Evolutionary conservation across 2,888 invertebrate species (phyloP).

Genomic region (Aplocera efformata): DNA sequence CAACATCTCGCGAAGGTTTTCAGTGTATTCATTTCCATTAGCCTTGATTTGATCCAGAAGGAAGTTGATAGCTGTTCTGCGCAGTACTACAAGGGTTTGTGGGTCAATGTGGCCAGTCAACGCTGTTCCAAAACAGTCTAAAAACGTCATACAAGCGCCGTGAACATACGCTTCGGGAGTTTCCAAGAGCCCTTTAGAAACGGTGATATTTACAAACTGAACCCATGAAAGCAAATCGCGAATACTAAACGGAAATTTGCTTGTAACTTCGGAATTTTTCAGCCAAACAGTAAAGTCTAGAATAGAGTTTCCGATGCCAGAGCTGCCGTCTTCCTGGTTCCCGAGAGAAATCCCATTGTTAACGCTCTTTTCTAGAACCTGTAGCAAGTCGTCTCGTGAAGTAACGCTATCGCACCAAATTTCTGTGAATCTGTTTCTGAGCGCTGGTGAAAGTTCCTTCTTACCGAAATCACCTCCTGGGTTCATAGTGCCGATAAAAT

Average conservation of each 20-base stretch:
- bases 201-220: constrained; percentile 88
- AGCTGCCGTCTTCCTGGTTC: constrained; percentile 74
- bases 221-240: constrained; percentile 97
- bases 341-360: constrained; percentile 73
- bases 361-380: constrained; percentile 91
- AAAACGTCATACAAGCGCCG: constrained; percentile 93
- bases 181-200: constrained; percentile 60
- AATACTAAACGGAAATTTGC: constrained; percentile 91
- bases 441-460: constrained; percentile 98
- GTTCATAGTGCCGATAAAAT: constrained; percentile 99
- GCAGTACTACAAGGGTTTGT: constrained; percentile 63
- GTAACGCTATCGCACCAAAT: constrained; percentile 96
- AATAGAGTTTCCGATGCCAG: constrained; percentile 84
- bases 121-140: constrained; percentile 95
- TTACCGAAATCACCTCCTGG: constrained; percentile 99
- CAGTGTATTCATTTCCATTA: constrained; percentile 58
- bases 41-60: constrained; percentile 76
- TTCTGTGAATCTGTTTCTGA: constrained; percentile 98
- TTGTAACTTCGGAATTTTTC: constrained; percentile 84
- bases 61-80: constrained; percentile 77
- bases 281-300: constrained; percentile 92
- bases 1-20: constrained; percentile 46
- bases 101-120: constrained; percentile 85
- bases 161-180: constrained; percentile 88
- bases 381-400: constrained; percentile 85